Percentiles rank a stretch among this genome's conserved stretches.
phyloP scores from a whole-genome alignment of 2,797 vertebrate genomes.

The Merluccius polli region DNA sequence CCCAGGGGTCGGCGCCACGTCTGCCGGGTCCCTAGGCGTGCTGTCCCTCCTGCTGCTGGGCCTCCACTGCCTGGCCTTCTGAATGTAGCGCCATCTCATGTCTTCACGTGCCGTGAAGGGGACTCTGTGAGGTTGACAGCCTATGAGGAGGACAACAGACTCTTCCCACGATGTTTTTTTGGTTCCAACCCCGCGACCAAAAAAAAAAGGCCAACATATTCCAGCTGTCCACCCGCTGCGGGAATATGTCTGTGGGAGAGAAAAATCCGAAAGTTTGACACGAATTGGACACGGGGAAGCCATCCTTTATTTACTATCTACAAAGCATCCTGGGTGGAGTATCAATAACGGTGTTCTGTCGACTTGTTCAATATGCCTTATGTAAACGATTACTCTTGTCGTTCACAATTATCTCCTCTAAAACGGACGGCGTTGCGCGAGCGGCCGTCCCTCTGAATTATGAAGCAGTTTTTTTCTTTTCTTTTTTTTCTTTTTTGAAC shows the following conservation, averaged over 20 bases:
- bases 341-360: conserved; percentile 79
- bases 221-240: conserved; percentile 32
- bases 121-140: conserved; percentile 71
- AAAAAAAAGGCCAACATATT: conserved; percentile 50
- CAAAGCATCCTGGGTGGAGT: conserved; percentile 78
- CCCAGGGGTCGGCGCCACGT: conserved; percentile 71
- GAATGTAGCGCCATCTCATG: conserved; percentile 83
- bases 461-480: conserved; percentile 36
- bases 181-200: conserved; percentile 49
- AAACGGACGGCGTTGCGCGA: conserved; percentile 40
- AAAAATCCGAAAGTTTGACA: conserved; percentile 36
- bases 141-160: conserved; percentile 71
- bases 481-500: background rate
- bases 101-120: conserved; percentile 69
- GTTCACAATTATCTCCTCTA: conserved; percentile 74
- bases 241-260: conserved; percentile 63
- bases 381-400: conserved; percentile 85
- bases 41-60: conserved; percentile 75
- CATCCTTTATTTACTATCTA: conserved; percentile 79
- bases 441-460: conserved; percentile 25
- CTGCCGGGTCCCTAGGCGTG: conserved; percentile 58
- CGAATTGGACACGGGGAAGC: conserved; percentile 64
- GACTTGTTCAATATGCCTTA: conserved; percentile 99
- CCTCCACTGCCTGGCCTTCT: conserved; percentile 82
- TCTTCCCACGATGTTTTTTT: conserved; percentile 70